Base-by-base conservation (phyloP, 2,797 vertebrate species). In the Dermochelys coriacea region DNA sequence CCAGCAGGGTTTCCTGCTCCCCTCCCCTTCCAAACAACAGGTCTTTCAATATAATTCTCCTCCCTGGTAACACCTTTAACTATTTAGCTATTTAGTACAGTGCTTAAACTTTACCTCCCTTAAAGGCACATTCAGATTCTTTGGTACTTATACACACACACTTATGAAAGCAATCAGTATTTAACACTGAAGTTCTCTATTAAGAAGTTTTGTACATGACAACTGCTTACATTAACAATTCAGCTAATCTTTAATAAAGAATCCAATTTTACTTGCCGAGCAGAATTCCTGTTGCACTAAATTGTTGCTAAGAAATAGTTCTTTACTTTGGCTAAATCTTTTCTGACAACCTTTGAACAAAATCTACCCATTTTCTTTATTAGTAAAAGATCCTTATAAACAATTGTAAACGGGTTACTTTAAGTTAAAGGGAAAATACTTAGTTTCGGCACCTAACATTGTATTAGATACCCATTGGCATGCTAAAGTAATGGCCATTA, bases 61-160 rank as follows among this genome's bases (percentile, higher is more conserved):
- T 98, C 98, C 98, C 98, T 98, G 97, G 97, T 97, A 98, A 98
- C 97, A 98, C 98, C 98, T 98, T 98, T 98, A 97, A 98, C 98
- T 98, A 98, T 98, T 98, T 98, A 96, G 88, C 88, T 81, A 91
- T 82, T 85, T 91, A 95, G 57, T 74, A 23, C 87, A 59, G 34
- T 81, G 86, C 86, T 89, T 86, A 87, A 91, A 90, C 45, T 86
- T 85, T 19, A 25, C 12, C 77, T 80, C 75, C 89, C 83, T 78
- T 80, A 96, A 74, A 88, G 25, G 37, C 50, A 23, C 23, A 14
- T 79, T 85, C 84, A 54, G 49, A 77, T 84, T 89, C 93, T 59
- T 47, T 85, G 16, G 41, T 54, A n/a, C n/a, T n/a, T n/a, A n/a
- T n/a, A 83, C 1, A 77, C 52, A 55, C 19, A 25, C 19, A 94